Conservation (phyloP, 2,888 invertebrate species). For the Agrotis puta region DNA sequence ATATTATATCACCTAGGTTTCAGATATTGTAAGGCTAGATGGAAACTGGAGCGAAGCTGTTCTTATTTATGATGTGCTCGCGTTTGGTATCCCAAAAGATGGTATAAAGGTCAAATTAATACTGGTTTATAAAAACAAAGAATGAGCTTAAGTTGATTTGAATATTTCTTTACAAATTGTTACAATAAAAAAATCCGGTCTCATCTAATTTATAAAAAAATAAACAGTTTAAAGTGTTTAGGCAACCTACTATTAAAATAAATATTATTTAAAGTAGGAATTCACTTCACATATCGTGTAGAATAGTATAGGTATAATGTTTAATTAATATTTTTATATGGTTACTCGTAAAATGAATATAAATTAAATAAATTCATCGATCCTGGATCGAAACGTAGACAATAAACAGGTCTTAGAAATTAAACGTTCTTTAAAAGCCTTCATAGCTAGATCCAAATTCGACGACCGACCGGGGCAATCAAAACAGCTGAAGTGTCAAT, state of each 20-base stretch:
- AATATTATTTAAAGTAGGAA: no score
- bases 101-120: background rate
- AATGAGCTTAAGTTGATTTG: background rate
- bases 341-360: no score
- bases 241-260: background rate
- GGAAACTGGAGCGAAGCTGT: no score
- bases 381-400: background rate
- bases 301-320: no score
- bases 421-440: background rate
- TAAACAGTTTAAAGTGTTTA: background rate
- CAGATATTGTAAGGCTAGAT: no score
- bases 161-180: background rate
- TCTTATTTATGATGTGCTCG: no score
- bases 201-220: background rate
- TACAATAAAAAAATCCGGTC: no score
- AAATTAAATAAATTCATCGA: no score
- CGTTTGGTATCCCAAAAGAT: background rate
- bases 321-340: no score
- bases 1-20: no score
- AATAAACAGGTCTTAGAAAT: background rate
- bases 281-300: no score
- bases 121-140: background rate
- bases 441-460: background rate
- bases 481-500: constrained; percentile 33
- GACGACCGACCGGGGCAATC: background rate